Base-by-base conservation (phyloP, 2,113 vertebrate species). In the Sapayoa aenigma region DNA sequence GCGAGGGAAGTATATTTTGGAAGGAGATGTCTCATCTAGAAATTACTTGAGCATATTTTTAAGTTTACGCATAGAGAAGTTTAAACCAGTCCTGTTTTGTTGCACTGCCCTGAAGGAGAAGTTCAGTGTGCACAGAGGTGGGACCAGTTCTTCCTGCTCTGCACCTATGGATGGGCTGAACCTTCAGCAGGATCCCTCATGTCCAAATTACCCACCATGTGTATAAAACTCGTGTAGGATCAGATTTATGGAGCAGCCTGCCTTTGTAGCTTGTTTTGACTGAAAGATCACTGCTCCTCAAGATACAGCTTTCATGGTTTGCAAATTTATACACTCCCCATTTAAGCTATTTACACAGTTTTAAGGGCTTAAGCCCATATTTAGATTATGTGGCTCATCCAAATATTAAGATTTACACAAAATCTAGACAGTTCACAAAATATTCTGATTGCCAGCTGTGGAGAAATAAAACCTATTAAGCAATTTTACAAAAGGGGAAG, bases 141-240 rank as follows among this genome's bases (percentile, higher is more conserved):
- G 55, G 55, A 47, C 47, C 3, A 3, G 6, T 30, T 39, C 20
- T 50, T 23, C 63, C 78, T 52, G 84, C 27, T 9, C 67, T 28
- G 47, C 58, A 33, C 30, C 0, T 3, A 1, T 2, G 41, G 63
- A 75, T 12, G 56, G 58, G 71, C 30, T 47, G 39, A 27, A 47
- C 19, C 10, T 47, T 9, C 52, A 14, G 33, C 1, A 10, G 62
- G 14, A 58, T 30, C 4, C 5, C 47, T 71, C 47, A 2, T 2
- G 33, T 33, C 73, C 53, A 33, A 18, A 12, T 44, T 28, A 49
- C 62, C 49, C 53, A n/a, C 16, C 6, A 2, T 0, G 7, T 9
- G 18, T 12, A 2, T 17, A 19, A 56, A 56, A 67, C 0, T 0
- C 9, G 2, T 23, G 33, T 4, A 65, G 42, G 53, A 46, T 31